Conservation (phyloP, 2,888 invertebrate genomes). For the Volucella inflata region DNA sequence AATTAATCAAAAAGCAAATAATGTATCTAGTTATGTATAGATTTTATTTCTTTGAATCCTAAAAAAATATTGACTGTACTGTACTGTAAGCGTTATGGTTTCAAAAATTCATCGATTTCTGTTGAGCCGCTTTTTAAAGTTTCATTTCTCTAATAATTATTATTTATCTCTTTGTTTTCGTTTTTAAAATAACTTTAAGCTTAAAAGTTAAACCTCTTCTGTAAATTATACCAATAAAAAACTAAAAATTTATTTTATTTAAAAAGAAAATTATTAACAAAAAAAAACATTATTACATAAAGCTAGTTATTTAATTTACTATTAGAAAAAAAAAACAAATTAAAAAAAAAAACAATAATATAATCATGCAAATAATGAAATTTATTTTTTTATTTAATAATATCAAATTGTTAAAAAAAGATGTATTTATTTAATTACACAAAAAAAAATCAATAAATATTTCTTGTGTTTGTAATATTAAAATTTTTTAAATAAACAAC, state of each 20-base stretch:
- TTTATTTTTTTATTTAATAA: slow-evolving; percentile 25
- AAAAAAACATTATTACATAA: slow-evolving; percentile 30
- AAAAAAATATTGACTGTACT: slow-evolving; percentile 50
- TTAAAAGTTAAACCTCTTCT: slow-evolving; percentile 79
- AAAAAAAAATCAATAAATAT: slow-evolving; percentile 20
- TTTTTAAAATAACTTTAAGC: slow-evolving; percentile 38
- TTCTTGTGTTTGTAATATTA: slow-evolving; percentile 3
- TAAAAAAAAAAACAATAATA: slow-evolving; percentile 27
- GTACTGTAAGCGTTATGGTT: slow-evolving; percentile 67
- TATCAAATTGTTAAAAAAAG: slow-evolving; percentile 37
- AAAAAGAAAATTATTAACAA: slow-evolving; percentile 31
- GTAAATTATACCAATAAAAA: slow-evolving; percentile 79
- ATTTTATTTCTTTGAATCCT: slow-evolving; percentile 35
- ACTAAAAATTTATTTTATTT: slow-evolving; percentile 23
- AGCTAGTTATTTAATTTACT: slow-evolving; percentile 36
- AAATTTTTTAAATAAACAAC: slow-evolving; percentile 39
- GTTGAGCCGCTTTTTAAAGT: slow-evolving; percentile 78
- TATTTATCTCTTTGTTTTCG: slow-evolving; percentile 37
- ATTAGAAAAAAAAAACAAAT: neutral
- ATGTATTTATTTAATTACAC: slow-evolving; percentile 7
- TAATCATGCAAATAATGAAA: slow-evolving; percentile 58
- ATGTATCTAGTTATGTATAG: slow-evolving; percentile 50
- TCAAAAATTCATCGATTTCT: slow-evolving; percentile 81
- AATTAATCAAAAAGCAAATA: slow-evolving; percentile 59
- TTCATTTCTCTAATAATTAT: slow-evolving; percentile 44